Conservation (phyloP, 1,140 invertebrate genomes). For the Zeugodacus cucurbitae region DNA sequence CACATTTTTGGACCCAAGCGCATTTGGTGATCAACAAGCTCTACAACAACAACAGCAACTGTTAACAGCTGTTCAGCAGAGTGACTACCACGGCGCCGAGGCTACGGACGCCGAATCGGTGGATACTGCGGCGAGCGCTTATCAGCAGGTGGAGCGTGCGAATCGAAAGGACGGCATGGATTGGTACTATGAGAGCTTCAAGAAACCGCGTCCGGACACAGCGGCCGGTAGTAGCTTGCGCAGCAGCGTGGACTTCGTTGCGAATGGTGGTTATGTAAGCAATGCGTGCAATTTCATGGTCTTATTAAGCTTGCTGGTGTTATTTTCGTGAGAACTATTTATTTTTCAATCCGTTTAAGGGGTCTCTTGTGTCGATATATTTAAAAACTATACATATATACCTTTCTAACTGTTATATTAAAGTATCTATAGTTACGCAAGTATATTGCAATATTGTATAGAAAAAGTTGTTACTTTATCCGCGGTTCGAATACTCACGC, state of each 20-base stretch:
- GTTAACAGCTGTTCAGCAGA: slow-evolving; percentile 53
- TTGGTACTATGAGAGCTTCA: slow-evolving; percentile 82
- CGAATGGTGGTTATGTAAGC: not conserved
- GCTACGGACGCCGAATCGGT: not conserved
- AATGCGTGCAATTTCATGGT: not conserved
- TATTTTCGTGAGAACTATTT: not conserved
- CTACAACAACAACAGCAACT: slow-evolving; percentile 52
- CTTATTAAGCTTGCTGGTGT: not conserved
- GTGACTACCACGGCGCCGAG: not conserved
- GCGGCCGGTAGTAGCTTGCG: slow-evolving; percentile 4
- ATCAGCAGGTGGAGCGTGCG: slow-evolving; percentile 43
- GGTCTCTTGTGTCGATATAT: too few species aligned
- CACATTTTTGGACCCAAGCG: slow-evolving; percentile 37
- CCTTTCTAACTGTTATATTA: too few species aligned
- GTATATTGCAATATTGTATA: too few species aligned
- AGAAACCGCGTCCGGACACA: slow-evolving; percentile 66
- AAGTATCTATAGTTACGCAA: too few species aligned
- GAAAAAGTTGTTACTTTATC: too few species aligned
- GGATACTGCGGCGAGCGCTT: not conserved
- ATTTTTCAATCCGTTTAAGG: not conserved
- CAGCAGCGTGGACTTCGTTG: not conserved
- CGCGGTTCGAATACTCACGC: too few species aligned
- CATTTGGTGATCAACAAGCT: slow-evolving; percentile 47
- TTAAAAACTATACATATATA: too few species aligned
- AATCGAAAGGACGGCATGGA: slow-evolving; percentile 69